Evolutionary conservation across 2,113 vertebrate genomes (phyloP), one percentile per base, ranked within the genome.

Genomic region (Oryzias curvinotus): DNA sequence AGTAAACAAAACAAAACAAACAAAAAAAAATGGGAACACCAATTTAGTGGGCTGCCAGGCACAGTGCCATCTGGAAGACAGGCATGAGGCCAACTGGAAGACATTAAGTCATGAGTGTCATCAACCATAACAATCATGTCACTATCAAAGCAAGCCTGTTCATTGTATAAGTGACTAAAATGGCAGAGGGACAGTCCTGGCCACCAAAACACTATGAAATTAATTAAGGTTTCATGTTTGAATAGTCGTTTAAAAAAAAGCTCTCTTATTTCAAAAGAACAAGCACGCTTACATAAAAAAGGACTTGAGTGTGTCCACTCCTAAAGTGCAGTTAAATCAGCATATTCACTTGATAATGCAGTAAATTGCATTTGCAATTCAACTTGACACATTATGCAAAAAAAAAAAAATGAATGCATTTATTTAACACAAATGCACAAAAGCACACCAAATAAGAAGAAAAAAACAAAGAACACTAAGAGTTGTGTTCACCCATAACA

Each of bases 121-220:
- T 86, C 85, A 87, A 85, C 82, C 87, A 86, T 85, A 87, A 87
- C 88, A 87, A 87, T 86, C 85, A 87, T 86, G 85, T 90, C 78
- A 83, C 79, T 78, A 83, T 81, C 73, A 88, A 83, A 79, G 75
- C 81, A 65, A 25, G 52, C 62, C 68, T 62, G 62, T 81, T 87
- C 70, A 81, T 70, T 68, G 54, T 82, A 51, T 30, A 78, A 81
- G 77, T 73, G 73, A 62, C 47, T 75, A 48, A 71, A 77, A 81
- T 73, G 52, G 49, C 21, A 21, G 36, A 43, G 52, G 76, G 57
- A 71, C 56, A 49, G 68, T 73, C 66, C 57, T 18, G 57, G 54
- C 57, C 26, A 75, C 69, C 46, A 62, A 59, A 68, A 60, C n/a
- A 49, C 60, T 65, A 58, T 69, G 50, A 47, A 68, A 68, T 55